Conservation (phyloP, 2,113 vertebrate genomes). For the Tricholaema leucomelas region DNA sequence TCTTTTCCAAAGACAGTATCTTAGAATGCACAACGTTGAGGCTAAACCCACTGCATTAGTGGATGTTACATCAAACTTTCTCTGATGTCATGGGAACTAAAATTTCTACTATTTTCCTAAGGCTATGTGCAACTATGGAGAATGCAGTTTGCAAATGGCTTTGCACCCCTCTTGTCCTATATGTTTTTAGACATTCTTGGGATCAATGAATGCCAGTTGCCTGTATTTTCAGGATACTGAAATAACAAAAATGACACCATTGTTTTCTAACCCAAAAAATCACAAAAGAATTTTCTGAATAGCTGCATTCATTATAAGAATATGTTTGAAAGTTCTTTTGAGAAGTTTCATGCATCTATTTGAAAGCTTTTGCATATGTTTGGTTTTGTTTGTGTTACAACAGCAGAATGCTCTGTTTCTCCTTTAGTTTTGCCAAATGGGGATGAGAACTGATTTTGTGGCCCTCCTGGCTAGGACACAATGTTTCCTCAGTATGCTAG, state of each 20-base stretch:
- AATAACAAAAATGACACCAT: background rate
- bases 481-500: background rate
- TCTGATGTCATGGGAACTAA: background rate
- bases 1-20: background rate
- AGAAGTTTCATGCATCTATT: background rate
- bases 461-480: background rate
- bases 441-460: background rate
- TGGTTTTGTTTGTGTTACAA: background rate
- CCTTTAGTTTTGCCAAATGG: background rate
- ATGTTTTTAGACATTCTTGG: background rate
- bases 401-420: background rate
- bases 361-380: background rate
- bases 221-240: background rate
- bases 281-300: background rate
- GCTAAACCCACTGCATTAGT: background rate
- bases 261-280: background rate
- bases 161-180: constrained; percentile 33
- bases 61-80: background rate
- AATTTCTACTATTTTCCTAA: background rate
- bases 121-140: background rate
- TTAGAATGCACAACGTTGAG: background rate
- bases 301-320: background rate
- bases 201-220: background rate
- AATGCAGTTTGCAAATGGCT: background rate
- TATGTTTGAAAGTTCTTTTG: background rate